phyloP scores from a whole-genome alignment of 1,140 invertebrate species.

The Polyergus mexicanus region DNA sequence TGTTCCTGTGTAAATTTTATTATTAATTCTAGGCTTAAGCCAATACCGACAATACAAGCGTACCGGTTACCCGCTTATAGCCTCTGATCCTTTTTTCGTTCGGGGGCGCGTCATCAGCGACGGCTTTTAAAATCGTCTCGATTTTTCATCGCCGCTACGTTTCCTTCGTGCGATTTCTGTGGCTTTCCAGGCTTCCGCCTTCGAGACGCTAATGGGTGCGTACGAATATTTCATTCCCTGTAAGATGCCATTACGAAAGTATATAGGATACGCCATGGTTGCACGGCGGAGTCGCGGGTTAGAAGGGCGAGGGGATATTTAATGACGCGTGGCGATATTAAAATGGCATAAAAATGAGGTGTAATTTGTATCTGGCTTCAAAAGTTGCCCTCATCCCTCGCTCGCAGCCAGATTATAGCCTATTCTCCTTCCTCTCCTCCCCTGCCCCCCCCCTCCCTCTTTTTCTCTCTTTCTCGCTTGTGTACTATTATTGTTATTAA shows the following conservation, averaged over 20 bases:
- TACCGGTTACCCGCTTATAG: neutral
- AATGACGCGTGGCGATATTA: slow-evolving; percentile 86
- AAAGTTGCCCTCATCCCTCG: slow-evolving; percentile 76
- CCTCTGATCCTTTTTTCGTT: slow-evolving; percentile 1
- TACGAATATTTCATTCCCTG: slow-evolving; percentile 79
- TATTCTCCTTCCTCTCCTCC: slow-evolving; percentile 27
- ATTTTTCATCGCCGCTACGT: slow-evolving; percentile 69
- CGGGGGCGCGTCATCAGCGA: slow-evolving; percentile 10
- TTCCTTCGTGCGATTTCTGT: slow-evolving; percentile 61
- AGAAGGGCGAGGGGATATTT: slow-evolving; percentile 81
- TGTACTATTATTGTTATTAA: slow-evolving; percentile 83
- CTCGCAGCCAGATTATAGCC: slow-evolving; percentile 54
- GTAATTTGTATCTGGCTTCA: slow-evolving; percentile 86
- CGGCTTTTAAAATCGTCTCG: slow-evolving; percentile 58
- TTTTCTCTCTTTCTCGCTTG: slow-evolving; percentile 25
- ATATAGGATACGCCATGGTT: slow-evolving; percentile 58
- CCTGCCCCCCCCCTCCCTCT: slow-evolving; percentile 6
- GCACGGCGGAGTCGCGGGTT: slow-evolving; percentile 20
- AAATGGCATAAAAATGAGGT: slow-evolving; percentile 87
- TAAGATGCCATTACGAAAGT: slow-evolving; percentile 65
- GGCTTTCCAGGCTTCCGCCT: slow-evolving; percentile 62
- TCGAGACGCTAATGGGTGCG: slow-evolving; percentile 77
- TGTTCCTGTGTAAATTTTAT: neutral
- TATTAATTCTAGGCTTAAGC: slow-evolving; percentile 41
- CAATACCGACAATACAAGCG: slow-evolving; percentile 29